Evolutionary conservation across 2,888 invertebrate genomes (phyloP), one percentile per base, ranked within the genome.

Genomic region (Noctua fimbriata): DNA sequence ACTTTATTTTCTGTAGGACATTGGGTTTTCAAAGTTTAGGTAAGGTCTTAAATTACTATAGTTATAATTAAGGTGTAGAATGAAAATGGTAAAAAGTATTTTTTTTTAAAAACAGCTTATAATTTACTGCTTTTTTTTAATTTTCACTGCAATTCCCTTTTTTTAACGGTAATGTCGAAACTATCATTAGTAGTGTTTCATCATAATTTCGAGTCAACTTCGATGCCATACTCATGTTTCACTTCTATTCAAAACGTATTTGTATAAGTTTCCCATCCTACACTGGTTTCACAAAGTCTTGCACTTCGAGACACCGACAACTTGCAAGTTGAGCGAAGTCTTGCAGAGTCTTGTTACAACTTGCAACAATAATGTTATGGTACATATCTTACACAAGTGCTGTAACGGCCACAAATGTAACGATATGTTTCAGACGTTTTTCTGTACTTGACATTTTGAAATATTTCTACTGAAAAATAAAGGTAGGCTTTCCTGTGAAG

Each of bases 261-360:
- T 49, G 65, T 73, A 41, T 65, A 87, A 79, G 70, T 87, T 87
- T 79, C 41, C 5, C 44, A 76, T 71, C 58, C 52, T 66, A 73
- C 73, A 63, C 49, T 66, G 66, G 73, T 70, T 73, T 76, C 60
- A 66, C 84, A 74, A 85, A 84, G 84, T 47, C 49, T 32, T 66
- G 52, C 71, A 86, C 67, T 83, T 47, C 28, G 47, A 84, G 63
- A 58, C 41, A 41, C 82, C 58, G 66, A 73, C 36, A 87, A 87
- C 73, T 85, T 87, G 44, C 66, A 75, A 84, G 69, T 84, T 69
- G 32, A 69, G 66, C 28, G 36, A 65, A 84, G 87, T 84, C 70
- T 73, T 79, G 67, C 73, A 58, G 36, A 78, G 47, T 87, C 69
- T 71, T 84, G 87, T 79, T 73, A 79, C 67, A 67, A 84, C 73